These are phyloP conservation scores for Thecophora atra DNA, from an alignment of 2,888 invertebrate species.

Conservation along the genomic window DNA sequence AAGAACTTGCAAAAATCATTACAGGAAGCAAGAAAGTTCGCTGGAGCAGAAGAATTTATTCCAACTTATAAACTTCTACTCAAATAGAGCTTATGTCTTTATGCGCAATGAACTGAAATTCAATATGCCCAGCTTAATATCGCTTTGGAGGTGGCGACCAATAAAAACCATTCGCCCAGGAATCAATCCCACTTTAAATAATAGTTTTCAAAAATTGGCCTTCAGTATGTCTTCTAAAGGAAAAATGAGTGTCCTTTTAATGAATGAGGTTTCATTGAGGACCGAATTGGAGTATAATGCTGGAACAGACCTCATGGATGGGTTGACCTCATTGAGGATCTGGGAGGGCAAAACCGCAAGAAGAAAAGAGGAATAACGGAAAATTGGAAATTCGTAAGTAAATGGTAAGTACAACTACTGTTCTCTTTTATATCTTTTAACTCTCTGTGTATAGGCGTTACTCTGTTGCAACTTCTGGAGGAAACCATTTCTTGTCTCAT, in stretches of 20 bases:
- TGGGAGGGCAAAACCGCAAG: background rate
- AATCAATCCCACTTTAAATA: background rate
- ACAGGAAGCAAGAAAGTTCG: background rate
- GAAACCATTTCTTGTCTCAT: background rate
- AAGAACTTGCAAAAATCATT: too few species aligned
- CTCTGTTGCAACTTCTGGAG: too few species aligned
- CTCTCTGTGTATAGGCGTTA: too few species aligned
- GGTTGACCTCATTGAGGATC: background rate
- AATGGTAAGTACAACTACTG: too few species aligned
- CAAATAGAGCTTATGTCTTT: background rate
- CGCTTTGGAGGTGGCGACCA: background rate
- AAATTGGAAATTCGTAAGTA: background rate
- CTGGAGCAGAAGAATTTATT: background rate
- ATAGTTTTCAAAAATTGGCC: background rate
- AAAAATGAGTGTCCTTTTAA: background rate
- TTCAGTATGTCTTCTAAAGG: background rate
- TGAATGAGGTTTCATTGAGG: background rate
- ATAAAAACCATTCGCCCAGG: background rate
- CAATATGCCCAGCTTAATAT: background rate
- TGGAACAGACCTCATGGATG: background rate
- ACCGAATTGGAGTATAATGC: background rate
- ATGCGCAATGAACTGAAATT: background rate
- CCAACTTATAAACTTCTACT: background rate
- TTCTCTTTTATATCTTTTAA: too few species aligned
- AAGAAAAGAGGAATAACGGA: background rate